Base-by-base conservation (phyloP, 2,888 invertebrate genomes). In the Alentia gelatinosa region DNA sequence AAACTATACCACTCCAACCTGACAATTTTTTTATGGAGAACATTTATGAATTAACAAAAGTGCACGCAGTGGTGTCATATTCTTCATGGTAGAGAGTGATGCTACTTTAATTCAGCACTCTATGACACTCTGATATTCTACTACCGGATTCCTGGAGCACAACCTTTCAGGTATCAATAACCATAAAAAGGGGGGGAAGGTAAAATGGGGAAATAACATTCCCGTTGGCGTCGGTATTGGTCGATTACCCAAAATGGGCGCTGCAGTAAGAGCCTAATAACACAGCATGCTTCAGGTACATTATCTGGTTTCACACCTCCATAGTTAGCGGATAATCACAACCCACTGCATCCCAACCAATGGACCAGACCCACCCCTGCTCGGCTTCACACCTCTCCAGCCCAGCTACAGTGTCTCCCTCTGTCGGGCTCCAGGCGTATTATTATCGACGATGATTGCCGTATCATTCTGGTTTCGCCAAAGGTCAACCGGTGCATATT, bases 251-350 rank as follows among this genome's bases (percentile, higher is more conserved):
- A 1, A 56, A 56, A 56, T n/a, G n/a, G 63, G 63, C 63, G 33
- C 12, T 12, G 4, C 35, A 23, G 79, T 79, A 9, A 79, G 79
- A 1, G n/a, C 37, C 37, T 79, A 79, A 79, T 79, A 39, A 79
- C 79, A 33, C 39, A 39, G 12, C n/a, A 19, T 39, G 12, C 19
- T 12, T 35, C 79, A 23, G 23, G 37, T 39, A 39, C 79, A 79
- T 79, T 79, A 79, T 79, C 39, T 79, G 79, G n/a, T 79, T 79
- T 79, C 79, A 79, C 79, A 79, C 79, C 79, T 79, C 37, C 79
- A 39, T 4, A 79, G 79, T 79, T 79, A 79, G 79, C 37, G 5
- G 74, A 15, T 74, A 74, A 74, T 74, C 74, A 74, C 74, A 74
- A 26, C 74, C 33, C 74, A 33, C 74, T 33, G 74, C 26, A 30